phyloP scores from a whole-genome alignment of 1,140 invertebrate genomes.

The Zaprionus vittiger region DNA sequence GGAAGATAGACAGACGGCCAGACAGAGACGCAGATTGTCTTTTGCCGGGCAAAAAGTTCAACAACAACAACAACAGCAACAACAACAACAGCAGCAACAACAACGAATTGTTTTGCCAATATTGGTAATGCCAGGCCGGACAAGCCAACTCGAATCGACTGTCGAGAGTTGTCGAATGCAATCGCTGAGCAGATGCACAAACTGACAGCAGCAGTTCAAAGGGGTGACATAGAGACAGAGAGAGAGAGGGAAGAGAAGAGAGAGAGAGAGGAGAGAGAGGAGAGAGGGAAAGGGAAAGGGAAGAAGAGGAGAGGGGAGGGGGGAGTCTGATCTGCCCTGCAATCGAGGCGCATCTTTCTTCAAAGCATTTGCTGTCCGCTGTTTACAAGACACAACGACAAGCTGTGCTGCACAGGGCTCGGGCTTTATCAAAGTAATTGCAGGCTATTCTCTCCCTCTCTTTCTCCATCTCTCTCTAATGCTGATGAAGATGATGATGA shows the following conservation, averaged over 20 bases:
- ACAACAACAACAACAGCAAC: slow-evolving; percentile 40
- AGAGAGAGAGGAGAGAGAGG: not conserved
- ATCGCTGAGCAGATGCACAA: slow-evolving; percentile 56
- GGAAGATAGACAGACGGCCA: slow-evolving; percentile 66
- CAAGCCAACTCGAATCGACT: not conserved
- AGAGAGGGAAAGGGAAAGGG: not conserved
- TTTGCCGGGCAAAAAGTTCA: slow-evolving; percentile 46
- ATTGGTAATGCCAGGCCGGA: slow-evolving; percentile 60
- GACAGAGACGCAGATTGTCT: slow-evolving; percentile 6
- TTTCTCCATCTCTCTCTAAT: not conserved
- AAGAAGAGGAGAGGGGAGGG: not conserved
- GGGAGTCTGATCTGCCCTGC: slow-evolving; percentile 18
- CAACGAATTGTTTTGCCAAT: slow-evolving; percentile 73
- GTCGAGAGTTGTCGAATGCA: slow-evolving; percentile 15
- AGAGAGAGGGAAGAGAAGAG: not conserved
- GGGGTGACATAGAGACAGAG: slow-evolving; percentile 13
- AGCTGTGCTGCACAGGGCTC: not conserved
- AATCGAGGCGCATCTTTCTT: slow-evolving; percentile 39
- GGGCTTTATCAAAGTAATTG: slow-evolving; percentile 47
- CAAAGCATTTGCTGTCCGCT: slow-evolving; percentile 7
- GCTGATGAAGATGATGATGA: slow-evolving; percentile 20
- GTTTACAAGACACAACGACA: slow-evolving; percentile 6
- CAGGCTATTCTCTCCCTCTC: not conserved
- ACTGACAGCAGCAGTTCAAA: slow-evolving; percentile 69
- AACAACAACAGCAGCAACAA: slow-evolving; percentile 40